phyloP scores from a whole-genome alignment of 2,888 invertebrate genomes.

The Stenoptilia bipunctidactyla region DNA sequence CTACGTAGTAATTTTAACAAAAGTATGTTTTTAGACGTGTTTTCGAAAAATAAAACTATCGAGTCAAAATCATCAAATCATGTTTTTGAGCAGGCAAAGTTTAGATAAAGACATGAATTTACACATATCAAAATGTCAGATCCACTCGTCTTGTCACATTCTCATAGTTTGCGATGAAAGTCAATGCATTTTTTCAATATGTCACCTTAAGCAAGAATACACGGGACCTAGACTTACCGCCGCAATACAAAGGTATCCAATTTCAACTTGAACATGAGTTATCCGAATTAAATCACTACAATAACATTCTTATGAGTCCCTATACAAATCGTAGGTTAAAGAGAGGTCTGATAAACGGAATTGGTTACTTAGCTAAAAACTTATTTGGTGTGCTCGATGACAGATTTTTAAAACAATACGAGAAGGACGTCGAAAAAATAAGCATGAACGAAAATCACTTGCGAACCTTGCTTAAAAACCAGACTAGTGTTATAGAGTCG shows the following conservation, averaged over 20 bases:
- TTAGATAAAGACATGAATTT: too few relatives aligned
- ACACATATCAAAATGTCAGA: too few relatives aligned
- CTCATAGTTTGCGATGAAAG: too few relatives aligned
- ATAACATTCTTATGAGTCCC: not conserved
- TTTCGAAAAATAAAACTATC: too few relatives aligned
- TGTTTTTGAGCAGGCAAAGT: too few relatives aligned
- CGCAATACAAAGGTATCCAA: not conserved
- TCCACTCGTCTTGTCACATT: too few relatives aligned
- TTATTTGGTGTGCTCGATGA: conserved; percentile 6
- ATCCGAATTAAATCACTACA: not conserved
- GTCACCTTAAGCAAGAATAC: not conserved
- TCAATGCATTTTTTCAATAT: too few relatives aligned
- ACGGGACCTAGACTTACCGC: not conserved
- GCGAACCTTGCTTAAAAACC: not conserved
- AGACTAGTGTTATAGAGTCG: conserved; percentile 2
- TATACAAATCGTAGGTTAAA: not conserved
- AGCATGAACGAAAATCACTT: conserved; percentile 1
- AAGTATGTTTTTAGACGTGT: too few relatives aligned
- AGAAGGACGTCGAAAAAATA: not conserved
- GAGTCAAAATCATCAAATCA: too few relatives aligned
- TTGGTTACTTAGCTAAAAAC: conserved; percentile 4
- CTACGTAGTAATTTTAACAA: too few relatives aligned
- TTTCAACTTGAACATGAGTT: conserved; percentile 1
- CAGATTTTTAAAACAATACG: conserved; percentile 3
- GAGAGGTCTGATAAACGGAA: conserved; percentile 5